These are phyloP conservation scores for Anas georgica DNA, from an alignment of 2,797 vertebrate genomes.

Conservation along the genomic window DNA sequence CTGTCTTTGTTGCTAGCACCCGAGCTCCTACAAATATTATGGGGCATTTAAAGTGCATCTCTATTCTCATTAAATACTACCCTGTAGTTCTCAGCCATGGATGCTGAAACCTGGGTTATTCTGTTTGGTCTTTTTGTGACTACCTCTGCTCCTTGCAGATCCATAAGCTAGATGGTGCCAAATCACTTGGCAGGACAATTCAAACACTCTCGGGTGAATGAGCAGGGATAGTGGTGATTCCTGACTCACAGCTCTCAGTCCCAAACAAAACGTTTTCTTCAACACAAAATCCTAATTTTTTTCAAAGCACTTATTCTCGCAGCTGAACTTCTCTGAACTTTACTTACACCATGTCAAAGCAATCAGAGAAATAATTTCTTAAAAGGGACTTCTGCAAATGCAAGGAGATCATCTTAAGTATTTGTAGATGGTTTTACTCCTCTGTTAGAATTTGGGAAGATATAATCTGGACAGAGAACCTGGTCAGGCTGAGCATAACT, in stretches of 20 bases:
- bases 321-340: neutral
- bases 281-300: neutral
- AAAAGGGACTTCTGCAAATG: neutral
- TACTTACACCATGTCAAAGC: neutral
- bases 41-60: neutral
- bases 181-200: conserved; percentile 1
- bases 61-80: neutral
- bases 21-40: conserved; percentile 12
- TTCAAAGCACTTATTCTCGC: neutral
- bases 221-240: neutral
- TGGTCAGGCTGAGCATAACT: neutral
- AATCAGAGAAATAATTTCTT: neutral
- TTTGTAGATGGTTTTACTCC: conserved; percentile 7
- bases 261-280: neutral
- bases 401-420: neutral
- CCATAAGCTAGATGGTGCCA: conserved; percentile 17
- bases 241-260: neutral
- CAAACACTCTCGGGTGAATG: neutral
- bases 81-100: neutral
- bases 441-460: neutral
- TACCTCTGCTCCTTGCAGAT: neutral
- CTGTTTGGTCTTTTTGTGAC: neutral
- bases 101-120: neutral
- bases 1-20: neutral
- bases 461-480: neutral